These are phyloP conservation scores for Tachina lurida DNA, from an alignment of 2,888 invertebrate species.

Conservation along the genomic window DNA sequence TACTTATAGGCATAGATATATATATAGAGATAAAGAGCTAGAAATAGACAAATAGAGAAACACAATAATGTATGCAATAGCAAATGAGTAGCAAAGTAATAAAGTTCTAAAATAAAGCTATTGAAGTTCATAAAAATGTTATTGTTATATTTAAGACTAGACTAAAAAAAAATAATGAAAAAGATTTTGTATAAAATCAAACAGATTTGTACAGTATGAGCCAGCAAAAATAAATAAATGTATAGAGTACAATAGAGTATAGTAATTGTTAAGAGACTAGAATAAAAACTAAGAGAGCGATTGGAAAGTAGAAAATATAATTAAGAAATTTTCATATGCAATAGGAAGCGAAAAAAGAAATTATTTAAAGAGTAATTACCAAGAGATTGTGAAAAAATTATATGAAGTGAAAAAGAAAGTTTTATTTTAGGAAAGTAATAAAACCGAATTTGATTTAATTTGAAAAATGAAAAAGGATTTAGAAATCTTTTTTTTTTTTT, in stretches of 20 bases:
- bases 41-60: background rate
- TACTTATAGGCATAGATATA: background rate
- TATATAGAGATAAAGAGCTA: background rate
- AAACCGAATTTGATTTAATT: too few species aligned
- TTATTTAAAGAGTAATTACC: constrained; percentile 22
- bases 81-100: background rate
- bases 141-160: constrained; percentile 78
- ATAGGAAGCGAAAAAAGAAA: background rate
- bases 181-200: constrained; percentile 36
- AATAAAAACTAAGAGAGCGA: background rate
- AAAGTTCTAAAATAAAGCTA: constrained; percentile 54
- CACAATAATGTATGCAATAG: constrained; percentile 33
- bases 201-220: constrained; percentile 67
- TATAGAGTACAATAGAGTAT: background rate
- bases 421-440: background rate
- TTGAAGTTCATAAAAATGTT: constrained; percentile 49
- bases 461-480: too few species aligned
- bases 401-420: constrained; percentile 20
- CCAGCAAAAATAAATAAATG: constrained; percentile 33
- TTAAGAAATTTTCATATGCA: background rate
- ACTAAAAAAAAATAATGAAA: constrained; percentile 74
- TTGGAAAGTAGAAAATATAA: background rate
- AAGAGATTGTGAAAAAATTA: background rate
- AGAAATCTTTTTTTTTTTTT: background rate
- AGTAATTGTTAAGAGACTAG: constrained; percentile 32